phyloP scores from a whole-genome alignment of 1,140 invertebrate species.

The Drosophila arawakana region DNA sequence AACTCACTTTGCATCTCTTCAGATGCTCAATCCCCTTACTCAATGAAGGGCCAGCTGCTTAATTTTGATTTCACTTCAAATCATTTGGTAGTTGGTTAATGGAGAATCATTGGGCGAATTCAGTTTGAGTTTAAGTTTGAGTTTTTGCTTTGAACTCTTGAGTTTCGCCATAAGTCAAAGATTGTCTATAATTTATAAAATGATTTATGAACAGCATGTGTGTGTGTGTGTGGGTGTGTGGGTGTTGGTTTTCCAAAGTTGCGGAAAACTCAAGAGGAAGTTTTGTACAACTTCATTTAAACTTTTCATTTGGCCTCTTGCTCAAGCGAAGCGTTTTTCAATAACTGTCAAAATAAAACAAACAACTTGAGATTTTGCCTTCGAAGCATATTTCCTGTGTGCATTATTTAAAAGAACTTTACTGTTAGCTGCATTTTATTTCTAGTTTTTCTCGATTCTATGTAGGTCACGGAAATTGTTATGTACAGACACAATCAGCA shows the following conservation, averaged over 20 bases:
- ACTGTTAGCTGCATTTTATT: constrained; percentile 34
- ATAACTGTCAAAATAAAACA: constrained; percentile 64
- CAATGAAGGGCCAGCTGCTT: constrained; percentile 28
- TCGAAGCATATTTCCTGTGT: constrained; percentile 41
- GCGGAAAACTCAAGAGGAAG: constrained; percentile 46
- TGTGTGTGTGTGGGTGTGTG: constrained; percentile 7
- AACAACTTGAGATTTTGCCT: constrained; percentile 46
- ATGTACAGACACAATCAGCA: constrained; percentile 20
- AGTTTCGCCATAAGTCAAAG: constrained; percentile 39
- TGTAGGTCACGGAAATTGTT: constrained; percentile 39
- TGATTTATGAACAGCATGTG: constrained; percentile 48
- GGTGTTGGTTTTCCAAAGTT: constrained; percentile 21
- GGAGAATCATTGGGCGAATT: constrained; percentile 26
- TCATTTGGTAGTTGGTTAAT: constrained; percentile 8
- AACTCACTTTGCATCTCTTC: constrained; percentile 22
- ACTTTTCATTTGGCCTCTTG: constrained; percentile 40
- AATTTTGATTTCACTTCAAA: constrained; percentile 11
- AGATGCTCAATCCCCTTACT: background rate
- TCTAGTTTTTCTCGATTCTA: constrained; percentile 15
- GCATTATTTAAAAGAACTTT: constrained; percentile 48
- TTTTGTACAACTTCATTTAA: constrained; percentile 55
- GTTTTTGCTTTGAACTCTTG: constrained; percentile 51
- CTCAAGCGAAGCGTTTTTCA: constrained; percentile 41
- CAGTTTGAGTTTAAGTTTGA: background rate
- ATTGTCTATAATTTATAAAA: constrained; percentile 58